Conservation (phyloP, 1,140 invertebrate species). For the Oscheius sp. region DNA sequence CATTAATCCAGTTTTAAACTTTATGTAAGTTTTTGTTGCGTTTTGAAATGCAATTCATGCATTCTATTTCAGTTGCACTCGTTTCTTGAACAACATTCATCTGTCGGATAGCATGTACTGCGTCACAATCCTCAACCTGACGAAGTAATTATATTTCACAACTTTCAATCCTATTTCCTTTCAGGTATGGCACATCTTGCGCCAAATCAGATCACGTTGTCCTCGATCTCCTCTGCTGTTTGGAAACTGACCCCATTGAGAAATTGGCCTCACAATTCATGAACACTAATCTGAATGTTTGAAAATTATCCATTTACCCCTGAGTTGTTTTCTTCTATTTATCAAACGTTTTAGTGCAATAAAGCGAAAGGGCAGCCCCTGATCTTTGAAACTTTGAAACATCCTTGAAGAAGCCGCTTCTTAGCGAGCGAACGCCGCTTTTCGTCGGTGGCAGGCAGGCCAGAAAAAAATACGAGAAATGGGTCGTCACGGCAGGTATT, state of each 20-base stretch:
- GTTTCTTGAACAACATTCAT: slow-evolving; percentile 43
- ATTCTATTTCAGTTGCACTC: slow-evolving; percentile 30
- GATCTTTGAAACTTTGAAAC: neutral
- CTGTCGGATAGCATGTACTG: slow-evolving; percentile 29
- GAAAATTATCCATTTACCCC: neutral
- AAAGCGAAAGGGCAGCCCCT: neutral
- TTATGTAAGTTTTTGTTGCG: too few relatives aligned
- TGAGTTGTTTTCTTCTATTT: neutral
- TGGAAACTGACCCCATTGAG: slow-evolving; percentile 8
- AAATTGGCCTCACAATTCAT: slow-evolving; percentile 16
- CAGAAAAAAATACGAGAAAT: neutral
- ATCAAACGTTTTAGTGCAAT: neutral
- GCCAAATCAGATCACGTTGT: slow-evolving; percentile 24
- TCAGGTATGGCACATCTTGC: neutral
- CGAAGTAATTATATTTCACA: neutral
- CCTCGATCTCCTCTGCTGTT: slow-evolving; percentile 17
- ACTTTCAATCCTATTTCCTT: neutral
- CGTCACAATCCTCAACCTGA: slow-evolving; percentile 9
- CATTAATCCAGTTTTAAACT: too few relatives aligned
- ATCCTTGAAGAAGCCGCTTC: neutral
- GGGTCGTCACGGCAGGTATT: too few relatives aligned
- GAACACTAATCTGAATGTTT: slow-evolving; percentile 15
- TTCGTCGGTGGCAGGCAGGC: neutral
- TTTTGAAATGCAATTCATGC: too few relatives aligned
- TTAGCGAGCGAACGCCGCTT: neutral